A percentile compares a stretch with the other conserved stretches of the same genome.
These are phyloP conservation scores for Nysson spinosus DNA, from an alignment of 2,888 invertebrate genomes.

Conservation along the genomic window DNA sequence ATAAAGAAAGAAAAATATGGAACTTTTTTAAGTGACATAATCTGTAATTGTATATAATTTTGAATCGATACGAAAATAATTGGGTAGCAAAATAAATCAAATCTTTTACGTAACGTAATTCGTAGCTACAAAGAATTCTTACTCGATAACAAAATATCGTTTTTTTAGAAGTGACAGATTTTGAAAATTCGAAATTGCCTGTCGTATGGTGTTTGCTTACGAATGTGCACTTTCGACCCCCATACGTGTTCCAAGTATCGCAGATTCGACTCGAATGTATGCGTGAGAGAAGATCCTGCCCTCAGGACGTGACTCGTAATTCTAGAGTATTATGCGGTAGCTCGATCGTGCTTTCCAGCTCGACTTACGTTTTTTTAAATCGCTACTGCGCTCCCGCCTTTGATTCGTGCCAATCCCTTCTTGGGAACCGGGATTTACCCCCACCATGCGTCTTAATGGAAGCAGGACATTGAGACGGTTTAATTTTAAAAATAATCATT, in stretches of 20 bases:
- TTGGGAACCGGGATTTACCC: too few species aligned
- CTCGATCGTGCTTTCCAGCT: constrained; percentile 34
- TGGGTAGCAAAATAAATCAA: too few species aligned
- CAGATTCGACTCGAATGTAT: not conserved
- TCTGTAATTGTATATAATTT: constrained; percentile 9
- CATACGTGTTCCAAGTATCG: not conserved
- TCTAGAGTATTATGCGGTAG: constrained; percentile 68
- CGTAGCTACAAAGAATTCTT: too few species aligned
- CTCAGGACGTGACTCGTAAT: constrained; percentile 66
- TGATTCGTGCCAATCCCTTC: not conserved
- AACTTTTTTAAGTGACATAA: not conserved
- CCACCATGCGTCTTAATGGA: too few species aligned
- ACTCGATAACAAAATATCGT: too few species aligned
- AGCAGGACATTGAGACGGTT: too few species aligned
- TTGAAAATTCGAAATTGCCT: too few species aligned
- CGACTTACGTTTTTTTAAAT: constrained; percentile 34
- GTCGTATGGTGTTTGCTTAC: constrained; percentile 3
- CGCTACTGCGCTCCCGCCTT: constrained; percentile 15
- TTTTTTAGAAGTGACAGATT: too few species aligned
- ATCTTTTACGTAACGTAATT: too few species aligned
- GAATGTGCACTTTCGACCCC: not conserved
- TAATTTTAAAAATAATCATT: too few species aligned
- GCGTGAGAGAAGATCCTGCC: constrained; percentile 50
- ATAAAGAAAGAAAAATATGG: not conserved
- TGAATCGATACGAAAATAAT: too few species aligned